These are phyloP conservation scores for Drosophila mercatorum DNA, from an alignment of 2,888 invertebrate species.

Conservation along the genomic window DNA sequence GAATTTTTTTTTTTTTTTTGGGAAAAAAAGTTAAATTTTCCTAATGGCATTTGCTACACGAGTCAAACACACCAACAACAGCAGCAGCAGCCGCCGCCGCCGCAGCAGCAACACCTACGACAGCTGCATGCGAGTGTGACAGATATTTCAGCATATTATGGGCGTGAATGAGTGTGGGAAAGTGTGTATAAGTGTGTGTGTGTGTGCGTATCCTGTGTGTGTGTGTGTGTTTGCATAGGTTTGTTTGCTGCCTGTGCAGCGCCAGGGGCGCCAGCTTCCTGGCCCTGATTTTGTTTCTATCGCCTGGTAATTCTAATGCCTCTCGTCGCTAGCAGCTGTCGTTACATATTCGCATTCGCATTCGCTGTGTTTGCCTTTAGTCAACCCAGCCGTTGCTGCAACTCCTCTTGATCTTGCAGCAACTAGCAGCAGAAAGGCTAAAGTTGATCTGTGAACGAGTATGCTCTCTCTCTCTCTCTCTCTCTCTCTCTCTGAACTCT, in stretches of 20 bases:
- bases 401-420: background rate
- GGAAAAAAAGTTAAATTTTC: slow-evolving; percentile 51
- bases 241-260: slow-evolving; percentile 41
- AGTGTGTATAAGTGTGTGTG: background rate
- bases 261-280: slow-evolving; percentile 51
- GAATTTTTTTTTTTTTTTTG: slow-evolving; percentile 24
- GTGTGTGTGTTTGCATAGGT: slow-evolving; percentile 9
- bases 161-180: slow-evolving; percentile 7
- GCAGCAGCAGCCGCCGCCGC: slow-evolving; percentile 3
- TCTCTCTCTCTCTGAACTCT: too few relatives aligned
- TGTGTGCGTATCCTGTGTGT: slow-evolving; percentile 6
- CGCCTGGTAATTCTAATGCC: slow-evolving; percentile 26
- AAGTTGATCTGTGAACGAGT: too few relatives aligned
- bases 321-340: slow-evolving; percentile 40
- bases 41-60: slow-evolving; percentile 71
- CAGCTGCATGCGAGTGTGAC: slow-evolving; percentile 56
- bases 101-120: slow-evolving; percentile 37
- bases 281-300: slow-evolving; percentile 67
- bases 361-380: slow-evolving; percentile 29
- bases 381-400: slow-evolving; percentile 6
- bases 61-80: slow-evolving; percentile 36
- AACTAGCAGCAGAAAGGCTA: background rate
- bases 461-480: too few relatives aligned
- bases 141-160: slow-evolving; percentile 64
- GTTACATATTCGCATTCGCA: slow-evolving; percentile 21